Conservation (phyloP, 2,888 invertebrate species). For the Herminia tarsipennalis region DNA sequence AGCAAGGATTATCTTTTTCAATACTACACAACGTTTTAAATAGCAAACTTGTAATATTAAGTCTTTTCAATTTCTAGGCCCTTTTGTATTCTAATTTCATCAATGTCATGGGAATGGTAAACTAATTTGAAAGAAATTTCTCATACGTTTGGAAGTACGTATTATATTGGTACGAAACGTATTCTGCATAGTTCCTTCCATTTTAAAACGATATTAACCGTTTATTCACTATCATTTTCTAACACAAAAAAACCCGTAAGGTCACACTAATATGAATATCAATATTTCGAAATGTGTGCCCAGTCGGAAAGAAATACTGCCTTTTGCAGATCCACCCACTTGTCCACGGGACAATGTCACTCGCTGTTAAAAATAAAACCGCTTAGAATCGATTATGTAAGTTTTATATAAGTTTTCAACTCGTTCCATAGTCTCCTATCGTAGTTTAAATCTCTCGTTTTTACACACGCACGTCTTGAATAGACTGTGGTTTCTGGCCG, state of each 20-base stretch:
- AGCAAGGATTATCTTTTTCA: too few species aligned
- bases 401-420: slow-evolving; percentile 20
- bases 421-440: background rate
- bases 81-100: too few species aligned
- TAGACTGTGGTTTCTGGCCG: too few species aligned
- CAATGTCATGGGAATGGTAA: too few species aligned
- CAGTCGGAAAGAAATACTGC: slow-evolving; percentile 62
- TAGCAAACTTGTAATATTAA: too few species aligned
- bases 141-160: too few species aligned
- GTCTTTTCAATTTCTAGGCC: too few species aligned
- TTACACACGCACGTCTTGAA: too few species aligned
- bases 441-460: background rate
- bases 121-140: too few species aligned
- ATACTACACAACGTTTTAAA: too few species aligned
- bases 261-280: slow-evolving; percentile 36
- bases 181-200: background rate
- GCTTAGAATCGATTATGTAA: slow-evolving; percentile 46
- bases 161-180: too few species aligned
- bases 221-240: background rate
- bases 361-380: slow-evolving; percentile 67
- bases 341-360: slow-evolving; percentile 58
- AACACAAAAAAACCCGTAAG: slow-evolving; percentile 33
- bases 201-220: background rate
- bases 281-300: slow-evolving; percentile 57
- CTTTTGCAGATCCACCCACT: slow-evolving; percentile 71